These are phyloP conservation scores for Ageneiosus marmoratus DNA, from an alignment of 2,113 vertebrate species.

Conservation along the genomic window DNA sequence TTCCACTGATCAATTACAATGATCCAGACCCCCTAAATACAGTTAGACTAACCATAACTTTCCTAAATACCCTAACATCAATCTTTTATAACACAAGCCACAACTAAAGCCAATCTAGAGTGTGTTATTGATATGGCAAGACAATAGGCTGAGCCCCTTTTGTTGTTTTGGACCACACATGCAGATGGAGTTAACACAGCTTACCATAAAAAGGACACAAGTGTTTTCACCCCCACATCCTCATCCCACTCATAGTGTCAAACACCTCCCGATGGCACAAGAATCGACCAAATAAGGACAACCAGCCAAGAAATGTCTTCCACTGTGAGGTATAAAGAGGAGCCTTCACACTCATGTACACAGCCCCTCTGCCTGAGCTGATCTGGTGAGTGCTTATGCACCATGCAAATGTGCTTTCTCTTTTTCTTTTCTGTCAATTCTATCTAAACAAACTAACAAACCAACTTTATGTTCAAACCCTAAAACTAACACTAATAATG, in stretches of 20 bases:
- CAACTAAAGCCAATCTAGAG: neutral
- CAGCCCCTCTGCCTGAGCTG: neutral
- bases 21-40: neutral
- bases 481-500: neutral
- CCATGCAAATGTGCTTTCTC: neutral
- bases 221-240: neutral
- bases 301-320: neutral
- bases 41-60: neutral
- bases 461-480: neutral
- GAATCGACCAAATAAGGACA: neutral
- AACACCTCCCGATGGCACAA: neutral
- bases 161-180: slow-evolving; percentile 21
- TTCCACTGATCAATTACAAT: neutral
- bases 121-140: neutral
- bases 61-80: neutral
- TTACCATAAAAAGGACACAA: neutral
- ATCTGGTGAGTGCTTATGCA: neutral
- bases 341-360: neutral
- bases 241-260: neutral
- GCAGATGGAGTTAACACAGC: neutral
- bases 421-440: neutral
- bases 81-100: neutral
- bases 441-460: neutral
- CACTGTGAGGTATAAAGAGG: neutral
- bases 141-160: neutral